phyloP scores from a whole-genome alignment of 2,113 vertebrate genomes.

The Empidonax traillii region DNA sequence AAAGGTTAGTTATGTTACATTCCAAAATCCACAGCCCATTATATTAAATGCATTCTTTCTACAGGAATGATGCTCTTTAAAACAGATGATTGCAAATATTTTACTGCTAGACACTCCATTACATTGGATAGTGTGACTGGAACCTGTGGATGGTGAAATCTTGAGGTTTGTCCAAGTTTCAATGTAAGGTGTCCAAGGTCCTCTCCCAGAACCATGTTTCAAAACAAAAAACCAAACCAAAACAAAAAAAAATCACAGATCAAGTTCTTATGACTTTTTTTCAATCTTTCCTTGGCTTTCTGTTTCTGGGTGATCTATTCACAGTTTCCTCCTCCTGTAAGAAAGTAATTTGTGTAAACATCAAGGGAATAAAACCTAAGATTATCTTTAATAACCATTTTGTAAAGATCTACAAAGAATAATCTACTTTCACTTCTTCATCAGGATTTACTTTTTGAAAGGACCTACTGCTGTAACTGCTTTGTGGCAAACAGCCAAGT shows the following conservation, averaged over 20 bases:
- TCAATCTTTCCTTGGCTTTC: slow-evolving; percentile 91
- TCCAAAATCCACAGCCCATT: slow-evolving; percentile 75
- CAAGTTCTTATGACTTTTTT: slow-evolving; percentile 79
- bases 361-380: neutral
- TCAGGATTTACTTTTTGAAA: neutral
- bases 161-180: slow-evolving; percentile 77
- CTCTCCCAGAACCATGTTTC: slow-evolving; percentile 72
- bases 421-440: neutral
- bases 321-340: slow-evolving; percentile 88
- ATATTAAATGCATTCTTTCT: slow-evolving; percentile 79
- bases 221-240: neutral
- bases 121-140: slow-evolving; percentile 71
- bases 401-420: neutral
- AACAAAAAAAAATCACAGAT: slow-evolving; percentile 54
- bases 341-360: neutral
- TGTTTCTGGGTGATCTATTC: slow-evolving; percentile 93
- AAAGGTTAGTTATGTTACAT: slow-evolving; percentile 82
- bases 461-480: neutral
- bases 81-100: slow-evolving; percentile 76
- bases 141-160: slow-evolving; percentile 73
- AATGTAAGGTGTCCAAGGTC: slow-evolving; percentile 75
- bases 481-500: neutral
- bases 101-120: slow-evolving; percentile 80
- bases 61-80: slow-evolving; percentile 77
- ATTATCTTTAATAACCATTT: neutral